Base-by-base conservation (phyloP, 2,888 invertebrate genomes). In the Quadroppia sp. region DNA sequence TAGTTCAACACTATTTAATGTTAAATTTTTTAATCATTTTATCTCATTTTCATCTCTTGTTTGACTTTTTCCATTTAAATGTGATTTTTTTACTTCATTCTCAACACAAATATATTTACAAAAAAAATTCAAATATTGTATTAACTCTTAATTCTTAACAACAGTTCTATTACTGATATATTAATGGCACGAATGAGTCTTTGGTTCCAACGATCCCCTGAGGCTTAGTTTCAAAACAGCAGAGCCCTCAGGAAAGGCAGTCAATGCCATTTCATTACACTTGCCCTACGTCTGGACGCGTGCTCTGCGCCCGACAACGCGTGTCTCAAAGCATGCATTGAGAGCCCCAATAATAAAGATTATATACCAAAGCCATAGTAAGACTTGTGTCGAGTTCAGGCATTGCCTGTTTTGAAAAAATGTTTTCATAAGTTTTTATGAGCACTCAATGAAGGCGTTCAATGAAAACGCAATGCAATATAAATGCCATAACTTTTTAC, bases 341-440 rank as follows among this genome's bases (percentile, higher is more conserved):
- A 64, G 30, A 30, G 15, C 61, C 61, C 30, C 61, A 36, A 53
- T 36, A 36, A 36, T 36, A 36, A 36, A 61, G 17, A 32, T 36
- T 61, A 36, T 30, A n/a, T 11, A 32, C 15, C 4, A 36, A 6
- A 32, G 61, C 36, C 15, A 25, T 53, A 45, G 15, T 45, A 15
- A 25, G 32, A 61, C 3, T 61, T 32, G 30, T 17, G 7, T 61
- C 7, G 9, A 53, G 53, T 23, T 11, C 3, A 53, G 25, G 23
- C 67, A 67, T 42, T 20, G 40, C 20, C 15, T 42, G 15, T 23
- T 67, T 32, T 42, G 11, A 67, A 67, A 67, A 67, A 67, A 40
- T 67, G 67, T 67, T 67, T 67, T 67, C 40, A 67, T 67, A 61
- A 17, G 40, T 67, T 59, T 59, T 67, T 61, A 61, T 61, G 30